Percentiles rank a stretch among this genome's conserved stretches.
Evolutionary conservation across 2,888 invertebrate species (phyloP).

Genomic region (Hylaea fasciaria): DNA sequence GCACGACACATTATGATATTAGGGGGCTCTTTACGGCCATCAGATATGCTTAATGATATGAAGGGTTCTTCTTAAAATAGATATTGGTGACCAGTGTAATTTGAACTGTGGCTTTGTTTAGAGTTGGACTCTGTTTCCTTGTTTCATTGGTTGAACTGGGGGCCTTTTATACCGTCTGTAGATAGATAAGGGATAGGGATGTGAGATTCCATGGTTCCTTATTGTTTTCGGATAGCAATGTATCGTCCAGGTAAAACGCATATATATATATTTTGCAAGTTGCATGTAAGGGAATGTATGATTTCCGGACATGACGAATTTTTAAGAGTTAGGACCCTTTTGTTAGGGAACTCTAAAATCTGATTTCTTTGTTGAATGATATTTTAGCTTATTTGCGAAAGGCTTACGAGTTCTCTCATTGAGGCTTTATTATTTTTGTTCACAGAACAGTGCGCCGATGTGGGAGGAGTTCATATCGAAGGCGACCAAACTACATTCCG

Average conservation of each 20-base stretch:
- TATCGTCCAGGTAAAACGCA: neutral
- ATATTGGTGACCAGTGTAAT: neutral
- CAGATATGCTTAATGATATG: conserved; percentile 37
- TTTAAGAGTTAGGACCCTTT: too few relatives aligned
- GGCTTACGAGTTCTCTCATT: too few relatives aligned
- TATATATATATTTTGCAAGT: too few relatives aligned
- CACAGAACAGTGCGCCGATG: conserved; percentile 95
- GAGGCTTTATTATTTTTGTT: conserved; percentile 71
- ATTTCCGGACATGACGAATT: too few relatives aligned
- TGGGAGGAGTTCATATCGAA: conserved; percentile 98
- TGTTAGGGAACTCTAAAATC: too few relatives aligned
- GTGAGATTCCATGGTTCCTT: neutral
- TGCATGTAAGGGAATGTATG: too few relatives aligned
- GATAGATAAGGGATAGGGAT: neutral
- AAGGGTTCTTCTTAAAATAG: conserved; percentile 33
- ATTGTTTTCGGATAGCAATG: neutral
- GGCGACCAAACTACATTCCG: conserved; percentile 97
- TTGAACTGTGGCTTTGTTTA: conserved; percentile 3
- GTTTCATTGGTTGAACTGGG: neutral
- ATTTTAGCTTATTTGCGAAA: too few relatives aligned
- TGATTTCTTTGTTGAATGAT: too few relatives aligned
- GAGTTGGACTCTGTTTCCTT: neutral
- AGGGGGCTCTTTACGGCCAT: conserved; percentile 35
- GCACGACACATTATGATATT: conserved; percentile 38
- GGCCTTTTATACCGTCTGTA: neutral